phyloP scores from a whole-genome alignment of 2,888 invertebrate species.

The Nycteola revayana region DNA sequence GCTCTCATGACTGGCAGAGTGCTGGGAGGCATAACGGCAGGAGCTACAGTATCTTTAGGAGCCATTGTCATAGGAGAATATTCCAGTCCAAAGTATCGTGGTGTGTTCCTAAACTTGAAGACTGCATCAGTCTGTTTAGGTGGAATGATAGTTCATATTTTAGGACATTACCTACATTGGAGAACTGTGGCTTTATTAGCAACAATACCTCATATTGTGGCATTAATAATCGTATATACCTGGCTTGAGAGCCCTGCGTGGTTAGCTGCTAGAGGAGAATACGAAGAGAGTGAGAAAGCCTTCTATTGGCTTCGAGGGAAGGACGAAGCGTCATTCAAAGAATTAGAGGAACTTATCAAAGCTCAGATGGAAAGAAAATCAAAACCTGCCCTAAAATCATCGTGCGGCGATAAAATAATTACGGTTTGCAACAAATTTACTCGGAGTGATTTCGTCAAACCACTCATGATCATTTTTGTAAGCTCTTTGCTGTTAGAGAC shows the following conservation, averaged over 20 bases:
- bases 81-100: constrained; percentile 50
- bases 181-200: constrained; percentile 42
- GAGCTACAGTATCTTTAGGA: constrained; percentile 42
- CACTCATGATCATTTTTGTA: constrained; percentile 41
- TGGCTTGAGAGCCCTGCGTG: constrained; percentile 84
- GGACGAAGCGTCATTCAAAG: constrained; percentile 27
- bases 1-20: constrained; percentile 44
- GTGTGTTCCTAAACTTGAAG: constrained; percentile 55
- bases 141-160: constrained; percentile 39
- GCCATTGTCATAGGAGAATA: constrained; percentile 60
- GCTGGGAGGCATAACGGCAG: constrained; percentile 43
- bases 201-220: constrained; percentile 36
- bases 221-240: constrained; percentile 53
- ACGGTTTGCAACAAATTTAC: constrained; percentile 46
- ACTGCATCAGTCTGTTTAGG: constrained; percentile 51
- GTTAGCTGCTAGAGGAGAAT: constrained; percentile 67
- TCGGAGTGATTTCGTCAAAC: constrained; percentile 50
- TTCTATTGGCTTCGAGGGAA: constrained; percentile 77
- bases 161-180: constrained; percentile 45
- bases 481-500: constrained; percentile 44
- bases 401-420: constrained; percentile 11
- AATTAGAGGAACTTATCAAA: constrained; percentile 43
- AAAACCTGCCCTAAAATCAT: constrained; percentile 10
- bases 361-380: constrained; percentile 38
- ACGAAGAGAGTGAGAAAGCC: constrained; percentile 67